Evolutionary conservation across 2,113 vertebrate species (phyloP), one percentile per base, ranked within the genome.

Genomic region (Potamarius usumacintae): DNA sequence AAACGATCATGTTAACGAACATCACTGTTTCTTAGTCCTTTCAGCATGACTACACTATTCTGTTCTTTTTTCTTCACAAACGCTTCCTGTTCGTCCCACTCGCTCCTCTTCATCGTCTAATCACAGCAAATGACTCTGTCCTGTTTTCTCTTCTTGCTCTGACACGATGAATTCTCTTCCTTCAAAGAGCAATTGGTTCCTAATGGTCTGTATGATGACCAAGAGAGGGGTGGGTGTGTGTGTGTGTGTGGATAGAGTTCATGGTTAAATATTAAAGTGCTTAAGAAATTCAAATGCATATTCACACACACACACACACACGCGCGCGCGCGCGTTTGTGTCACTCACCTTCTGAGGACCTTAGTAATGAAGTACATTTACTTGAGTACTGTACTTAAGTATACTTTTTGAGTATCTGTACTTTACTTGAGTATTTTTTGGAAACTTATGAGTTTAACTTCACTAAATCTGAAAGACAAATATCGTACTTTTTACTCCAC

Each of bases 151-250:
- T 12, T 77, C 34, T 25, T 20, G 0, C 48, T 55, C 76, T 55
- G 22, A 55, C 76, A 55, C 12, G 5, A 42, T 42, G 34, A n/a
- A n/a, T 14, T 17, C 52, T 55, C 25, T n/a, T 79, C 50, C 14
- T 17, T 77, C 55, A 14, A 27, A 55, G 25, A 79, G 52, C 76
- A 79, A 79, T 79, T 17, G 52, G 12, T 55, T 55, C 76, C 50
- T 79, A 79, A 79, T 55, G 76, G 52, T 7, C 76, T 79, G 52
- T 79, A 52, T 27, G 76, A 79, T 55, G 25, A 79, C 52, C 76
- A 27, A 27, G 76, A 53, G 48, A 77, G 7, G 11, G 0, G 50
- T 78, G 76, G 53, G 22, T 27, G 76, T 53, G 25, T 78, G 72
- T 52, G 48, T 76, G 57, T 58, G 57, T 42, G 65, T 69, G 65